phyloP scores from a whole-genome alignment of 2,888 invertebrate genomes.

The Petrolisthes manimaculis region DNA sequence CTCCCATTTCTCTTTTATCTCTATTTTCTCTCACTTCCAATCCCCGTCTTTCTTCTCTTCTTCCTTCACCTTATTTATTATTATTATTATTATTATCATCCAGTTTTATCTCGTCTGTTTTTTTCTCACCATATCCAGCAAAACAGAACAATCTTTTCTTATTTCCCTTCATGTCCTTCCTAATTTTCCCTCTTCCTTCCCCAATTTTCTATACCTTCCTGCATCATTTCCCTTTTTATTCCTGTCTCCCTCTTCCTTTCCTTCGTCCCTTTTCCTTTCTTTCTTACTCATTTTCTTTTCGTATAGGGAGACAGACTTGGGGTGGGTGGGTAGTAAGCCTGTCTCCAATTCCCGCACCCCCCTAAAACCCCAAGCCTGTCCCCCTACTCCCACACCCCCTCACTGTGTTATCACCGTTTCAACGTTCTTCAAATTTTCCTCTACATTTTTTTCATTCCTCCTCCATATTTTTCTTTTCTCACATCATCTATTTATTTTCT shows the following conservation, averaged over 20 bases:
- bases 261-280: background rate
- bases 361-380: too few relatives aligned
- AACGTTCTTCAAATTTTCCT: background rate
- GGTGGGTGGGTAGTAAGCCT: too few relatives aligned
- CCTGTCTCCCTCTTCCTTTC: background rate
- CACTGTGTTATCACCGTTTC: background rate
- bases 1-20: background rate
- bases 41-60: background rate
- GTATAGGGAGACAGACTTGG: too few relatives aligned
- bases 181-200: background rate
- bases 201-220: background rate
- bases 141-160: too few relatives aligned
- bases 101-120: too few relatives aligned
- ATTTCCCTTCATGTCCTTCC: background rate
- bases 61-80: background rate
- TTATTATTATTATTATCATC: background rate
- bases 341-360: background rate
- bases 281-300: background rate
- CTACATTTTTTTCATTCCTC: too few relatives aligned
- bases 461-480: background rate
- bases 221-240: background rate
- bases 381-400: background rate
- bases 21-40: background rate
- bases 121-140: background rate
- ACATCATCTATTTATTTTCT: background rate